Evolutionary conservation across 2,888 invertebrate genomes (phyloP).

Genomic region (Caradrina kadenii): DNA sequence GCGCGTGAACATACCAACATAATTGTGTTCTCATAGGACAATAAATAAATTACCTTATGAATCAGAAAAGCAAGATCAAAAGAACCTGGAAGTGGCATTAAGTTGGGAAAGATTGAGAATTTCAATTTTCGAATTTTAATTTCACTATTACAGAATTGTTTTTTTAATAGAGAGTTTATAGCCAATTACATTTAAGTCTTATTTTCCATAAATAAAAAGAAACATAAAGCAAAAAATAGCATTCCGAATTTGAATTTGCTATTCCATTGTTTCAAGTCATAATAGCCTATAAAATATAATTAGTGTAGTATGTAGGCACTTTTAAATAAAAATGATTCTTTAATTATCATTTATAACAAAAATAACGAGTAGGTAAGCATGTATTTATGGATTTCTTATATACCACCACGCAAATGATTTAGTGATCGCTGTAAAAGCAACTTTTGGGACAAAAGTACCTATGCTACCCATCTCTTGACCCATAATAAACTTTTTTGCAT

Average conservation of each 20-base stretch:
- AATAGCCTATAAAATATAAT: not conserved
- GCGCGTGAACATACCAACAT: conserved; percentile 14
- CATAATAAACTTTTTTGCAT: not conserved
- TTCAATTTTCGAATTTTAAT: conserved; percentile 42
- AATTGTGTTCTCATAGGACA: conserved; percentile 40
- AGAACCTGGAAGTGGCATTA: conserved; percentile 38
- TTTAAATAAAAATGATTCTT: conserved; percentile 23
- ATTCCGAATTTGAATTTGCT: not conserved
- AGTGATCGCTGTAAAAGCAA: not conserved
- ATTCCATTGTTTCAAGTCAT: not conserved
- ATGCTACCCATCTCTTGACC: conserved; percentile 1
- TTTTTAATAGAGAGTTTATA: too few relatives aligned
- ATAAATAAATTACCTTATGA: conserved; percentile 53
- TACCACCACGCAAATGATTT: conserved; percentile 2
- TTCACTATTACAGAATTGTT: too few relatives aligned
- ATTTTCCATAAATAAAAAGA: not conserved
- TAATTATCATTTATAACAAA: not conserved
- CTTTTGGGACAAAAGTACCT: conserved; percentile 10
- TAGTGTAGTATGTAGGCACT: not conserved
- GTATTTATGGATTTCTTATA: conserved; percentile 7
- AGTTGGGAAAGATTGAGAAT: conserved; percentile 51
- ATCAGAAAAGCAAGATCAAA: conserved; percentile 16
- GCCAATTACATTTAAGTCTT: not conserved
- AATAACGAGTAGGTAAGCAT: not conserved
- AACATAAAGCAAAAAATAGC: not conserved